phyloP scores from a whole-genome alignment of 2,797 vertebrate species.

The Mus caroli region DNA sequence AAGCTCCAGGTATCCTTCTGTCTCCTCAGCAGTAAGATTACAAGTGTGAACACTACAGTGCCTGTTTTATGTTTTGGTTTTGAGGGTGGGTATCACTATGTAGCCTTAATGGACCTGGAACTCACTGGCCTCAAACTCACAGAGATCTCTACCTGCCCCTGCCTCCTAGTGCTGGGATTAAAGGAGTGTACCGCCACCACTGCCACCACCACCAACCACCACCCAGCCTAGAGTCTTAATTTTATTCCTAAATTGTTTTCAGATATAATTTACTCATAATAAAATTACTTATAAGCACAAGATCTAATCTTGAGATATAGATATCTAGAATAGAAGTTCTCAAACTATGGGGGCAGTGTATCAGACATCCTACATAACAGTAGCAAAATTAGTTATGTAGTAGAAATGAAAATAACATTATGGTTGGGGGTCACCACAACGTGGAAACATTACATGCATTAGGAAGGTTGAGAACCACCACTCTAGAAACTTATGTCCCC shows the following conservation, averaged over 20 bases:
- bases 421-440: background rate
- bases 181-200: background rate
- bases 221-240: background rate
- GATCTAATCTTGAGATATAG: background rate
- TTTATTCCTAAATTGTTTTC: constrained; percentile 34
- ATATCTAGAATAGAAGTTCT: background rate
- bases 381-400: background rate
- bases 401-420: background rate
- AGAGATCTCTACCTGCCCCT: background rate
- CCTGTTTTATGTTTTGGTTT: background rate
- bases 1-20: background rate
- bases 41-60: background rate
- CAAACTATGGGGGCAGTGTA: background rate
- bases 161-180: background rate
- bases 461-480: background rate
- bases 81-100: background rate
- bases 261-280: constrained; percentile 7
- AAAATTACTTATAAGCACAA: background rate
- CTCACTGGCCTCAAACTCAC: background rate
- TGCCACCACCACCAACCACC: background rate
- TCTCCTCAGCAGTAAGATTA: background rate
- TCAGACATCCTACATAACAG: background rate
- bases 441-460: background rate
- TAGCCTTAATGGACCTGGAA: background rate
- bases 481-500: constrained; percentile 1